Percentiles rank a stretch among this genome's conserved stretches.
phyloP scores from a whole-genome alignment of 2,888 invertebrate genomes.

The Liopterus haemorrhoidalis region DNA sequence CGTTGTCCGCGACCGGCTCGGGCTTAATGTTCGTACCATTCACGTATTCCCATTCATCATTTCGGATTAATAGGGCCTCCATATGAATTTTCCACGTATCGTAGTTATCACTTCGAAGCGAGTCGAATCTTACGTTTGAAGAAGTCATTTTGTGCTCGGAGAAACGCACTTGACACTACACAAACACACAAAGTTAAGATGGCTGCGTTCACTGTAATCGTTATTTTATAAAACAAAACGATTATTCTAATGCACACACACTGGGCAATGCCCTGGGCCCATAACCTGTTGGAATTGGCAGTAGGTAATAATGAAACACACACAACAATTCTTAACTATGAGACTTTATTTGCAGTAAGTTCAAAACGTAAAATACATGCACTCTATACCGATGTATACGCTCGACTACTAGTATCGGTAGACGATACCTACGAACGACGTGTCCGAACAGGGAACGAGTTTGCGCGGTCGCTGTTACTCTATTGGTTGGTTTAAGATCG shows the following conservation, averaged over 20 bases:
- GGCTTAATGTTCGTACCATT: too few species aligned
- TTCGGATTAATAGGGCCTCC: conserved; percentile 6
- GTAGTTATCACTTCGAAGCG: conserved; percentile 4
- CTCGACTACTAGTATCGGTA: too few species aligned
- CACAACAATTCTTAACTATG: background rate
- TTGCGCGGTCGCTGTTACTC: too few species aligned
- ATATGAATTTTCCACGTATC: conserved; percentile 12
- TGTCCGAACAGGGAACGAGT: too few species aligned
- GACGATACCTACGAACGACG: too few species aligned
- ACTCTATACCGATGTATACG: too few species aligned
- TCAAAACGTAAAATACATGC: too few species aligned
- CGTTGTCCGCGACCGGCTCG: background rate
- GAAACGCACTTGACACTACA: too few species aligned
- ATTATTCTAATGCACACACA: conserved; percentile 6
- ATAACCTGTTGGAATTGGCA: conserved; percentile 12
- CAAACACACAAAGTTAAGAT: too few species aligned
- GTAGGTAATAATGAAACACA: background rate
- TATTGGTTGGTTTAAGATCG: too few species aligned
- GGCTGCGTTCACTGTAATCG: conserved; percentile 6
- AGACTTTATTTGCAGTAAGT: background rate
- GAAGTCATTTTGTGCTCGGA: conserved; percentile 2
- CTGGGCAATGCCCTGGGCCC: conserved; percentile 6
- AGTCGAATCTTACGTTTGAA: background rate
- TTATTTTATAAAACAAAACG: too few species aligned
- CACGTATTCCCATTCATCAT: conserved; percentile 9